These are phyloP conservation scores for Hyposoter didymator DNA, from an alignment of 2,888 invertebrate species.

Conservation along the genomic window DNA sequence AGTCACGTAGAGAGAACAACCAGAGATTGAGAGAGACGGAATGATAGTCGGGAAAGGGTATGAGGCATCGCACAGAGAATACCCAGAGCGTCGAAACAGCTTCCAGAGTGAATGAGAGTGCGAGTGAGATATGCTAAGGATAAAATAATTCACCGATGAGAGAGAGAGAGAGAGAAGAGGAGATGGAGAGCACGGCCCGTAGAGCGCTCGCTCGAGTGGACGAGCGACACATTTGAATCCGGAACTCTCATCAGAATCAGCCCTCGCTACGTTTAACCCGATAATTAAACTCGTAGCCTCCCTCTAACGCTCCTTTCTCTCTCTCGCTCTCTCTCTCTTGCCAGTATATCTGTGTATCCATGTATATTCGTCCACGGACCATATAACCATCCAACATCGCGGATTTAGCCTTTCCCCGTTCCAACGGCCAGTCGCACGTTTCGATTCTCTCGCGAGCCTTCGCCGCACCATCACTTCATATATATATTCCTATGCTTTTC, in stretches of 20 bases:
- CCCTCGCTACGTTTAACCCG: constrained; percentile 82
- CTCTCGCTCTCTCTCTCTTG: constrained; percentile 33
- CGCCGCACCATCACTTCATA: constrained; percentile 28
- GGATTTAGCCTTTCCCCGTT: constrained; percentile 55
- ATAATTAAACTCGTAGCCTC: constrained; percentile 73
- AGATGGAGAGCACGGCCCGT: constrained; percentile 44
- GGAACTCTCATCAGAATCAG: constrained; percentile 84
- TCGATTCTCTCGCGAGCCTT: constrained; percentile 60
- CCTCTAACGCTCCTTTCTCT: constrained; percentile 14
- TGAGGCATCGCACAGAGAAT: constrained; percentile 34
- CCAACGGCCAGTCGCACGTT: constrained; percentile 55
- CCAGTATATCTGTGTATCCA: constrained; percentile 30
- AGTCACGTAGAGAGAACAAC: constrained; percentile 79
- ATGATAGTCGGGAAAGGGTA: constrained; percentile 24
- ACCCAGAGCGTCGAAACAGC: constrained; percentile 20
- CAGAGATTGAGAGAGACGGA: constrained; percentile 59
- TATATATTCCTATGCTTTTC: constrained; percentile 21
- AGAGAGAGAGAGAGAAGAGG: constrained; percentile 27
- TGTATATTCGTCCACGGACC: constrained; percentile 32
- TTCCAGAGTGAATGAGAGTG: constrained; percentile 35
- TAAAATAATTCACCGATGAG: constrained; percentile 32
- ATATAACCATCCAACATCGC: constrained; percentile 60
- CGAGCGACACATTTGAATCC: constrained; percentile 80
- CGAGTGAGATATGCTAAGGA: constrained; percentile 59
- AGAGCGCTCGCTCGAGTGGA: constrained; percentile 64